Evolutionary conservation across 1,140 invertebrate species (phyloP), one percentile per base, ranked within the genome.

Genomic region (Aphaenogaster floridana): DNA sequence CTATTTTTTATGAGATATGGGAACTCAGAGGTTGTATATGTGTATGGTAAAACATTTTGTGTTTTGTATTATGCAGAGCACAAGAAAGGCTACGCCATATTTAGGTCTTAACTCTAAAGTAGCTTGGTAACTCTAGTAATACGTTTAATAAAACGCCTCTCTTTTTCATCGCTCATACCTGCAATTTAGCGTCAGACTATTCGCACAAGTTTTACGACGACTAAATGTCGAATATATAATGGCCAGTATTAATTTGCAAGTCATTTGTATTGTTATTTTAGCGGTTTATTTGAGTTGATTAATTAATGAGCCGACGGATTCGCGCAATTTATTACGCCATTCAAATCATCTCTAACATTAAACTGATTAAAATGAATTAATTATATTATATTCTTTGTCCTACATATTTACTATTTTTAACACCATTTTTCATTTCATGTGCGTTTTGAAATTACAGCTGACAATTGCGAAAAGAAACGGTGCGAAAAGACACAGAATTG

Each of bases 351-450:
- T 66, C 8, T 34, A 15, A 34, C 8, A 52, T 52, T 50, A 50
- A 48, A 72, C 7, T 50, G 15, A 72, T 72, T 52, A 50, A 50
- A 72, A 72, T 52, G 6, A 36, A 72, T 50, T n/a, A 52, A 74
- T 74, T 74, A 52, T 52, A 15, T 34, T 34, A 17, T 1, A 52
- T 36, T 54, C 8, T 52, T 8, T 34, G 9, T 54, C 4, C 9
- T 34, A 36, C 21, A 13, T 34, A 34, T 50, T 50, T 54, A 54
- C 3, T 72, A 52, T 52, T n/a, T 74, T 52, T 64, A 36, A 64
- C 61, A 17, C 8, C 0, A 8, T n/a, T 48, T 68, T 28, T 21
- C 21, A 64, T 48, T 48, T 69, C 5, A 15, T 1, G 11, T 48
- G 9, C 64, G 42, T 28, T 28, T 68, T 28, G 5, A 21, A 68